Evolutionary conservation across 2,888 invertebrate species (phyloP).

Genomic region (Tridacna crocea): DNA sequence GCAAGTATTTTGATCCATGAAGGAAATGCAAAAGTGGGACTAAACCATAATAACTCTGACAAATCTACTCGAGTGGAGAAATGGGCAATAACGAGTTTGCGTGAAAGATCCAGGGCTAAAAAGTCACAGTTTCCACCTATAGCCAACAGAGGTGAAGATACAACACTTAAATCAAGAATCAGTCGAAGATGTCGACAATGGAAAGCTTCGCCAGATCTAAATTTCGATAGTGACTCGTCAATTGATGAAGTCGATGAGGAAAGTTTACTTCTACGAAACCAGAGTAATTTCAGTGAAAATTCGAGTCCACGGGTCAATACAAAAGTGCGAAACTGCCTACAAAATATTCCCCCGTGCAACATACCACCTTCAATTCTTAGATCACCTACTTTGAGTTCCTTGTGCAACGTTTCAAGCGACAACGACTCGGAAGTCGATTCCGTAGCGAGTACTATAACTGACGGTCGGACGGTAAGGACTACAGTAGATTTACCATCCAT

Average conservation of each 20-base stretch:
- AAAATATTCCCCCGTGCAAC: slow-evolving; percentile 40
- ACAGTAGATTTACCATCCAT: slow-evolving; percentile 41
- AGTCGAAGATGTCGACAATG: not conserved
- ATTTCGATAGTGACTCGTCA: slow-evolving; percentile 33
- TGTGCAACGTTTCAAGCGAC: slow-evolving; percentile 50
- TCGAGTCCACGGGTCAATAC: slow-evolving; percentile 17
- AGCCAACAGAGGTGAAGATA: slow-evolving; percentile 3
- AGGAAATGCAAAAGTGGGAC: slow-evolving; percentile 68
- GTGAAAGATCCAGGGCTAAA: slow-evolving; percentile 51
- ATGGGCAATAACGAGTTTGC: slow-evolving; percentile 62
- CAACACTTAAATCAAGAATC: not conserved
- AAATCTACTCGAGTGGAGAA: slow-evolving; percentile 57
- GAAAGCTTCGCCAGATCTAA: not conserved
- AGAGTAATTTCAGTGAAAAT: slow-evolving; percentile 4
- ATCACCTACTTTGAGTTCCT: slow-evolving; percentile 41
- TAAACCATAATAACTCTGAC: slow-evolving; percentile 41
- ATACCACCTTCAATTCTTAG: slow-evolving; percentile 54
- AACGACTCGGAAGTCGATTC: slow-evolving; percentile 61
- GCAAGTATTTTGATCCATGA: slow-evolving; percentile 65
- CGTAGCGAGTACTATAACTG: slow-evolving; percentile 47
- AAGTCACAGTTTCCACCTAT: slow-evolving; percentile 55
- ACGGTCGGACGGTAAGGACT: slow-evolving; percentile 22
- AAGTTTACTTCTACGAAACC: not conserved
- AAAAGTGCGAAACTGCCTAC: slow-evolving; percentile 28
- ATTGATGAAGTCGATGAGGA: slow-evolving; percentile 15